Evolutionary conservation across 1,140 invertebrate genomes (phyloP).

Genomic region (Planococcus citri): DNA sequence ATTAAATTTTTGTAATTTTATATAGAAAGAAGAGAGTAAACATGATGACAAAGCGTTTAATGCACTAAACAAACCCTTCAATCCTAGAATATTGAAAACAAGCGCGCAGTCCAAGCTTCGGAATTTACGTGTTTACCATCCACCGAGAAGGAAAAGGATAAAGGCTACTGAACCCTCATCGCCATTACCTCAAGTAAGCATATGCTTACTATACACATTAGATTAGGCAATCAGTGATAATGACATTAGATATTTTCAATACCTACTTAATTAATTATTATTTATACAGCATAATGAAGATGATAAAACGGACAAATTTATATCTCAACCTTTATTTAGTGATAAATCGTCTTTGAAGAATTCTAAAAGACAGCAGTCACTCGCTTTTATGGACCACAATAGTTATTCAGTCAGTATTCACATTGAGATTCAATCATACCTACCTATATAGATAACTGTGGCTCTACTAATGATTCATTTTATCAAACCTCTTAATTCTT

Average conservation of each 20-base stretch:
- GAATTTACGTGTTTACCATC: slow-evolving; percentile 25
- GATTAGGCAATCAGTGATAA: too few relatives aligned
- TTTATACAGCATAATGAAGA: neutral
- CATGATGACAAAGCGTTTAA: neutral
- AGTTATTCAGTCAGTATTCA: neutral
- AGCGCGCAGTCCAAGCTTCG: slow-evolving; percentile 23
- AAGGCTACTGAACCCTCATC: neutral
- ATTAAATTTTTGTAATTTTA: too few relatives aligned
- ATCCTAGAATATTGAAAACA: slow-evolving; percentile 24
- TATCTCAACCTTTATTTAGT: neutral
- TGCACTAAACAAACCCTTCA: neutral
- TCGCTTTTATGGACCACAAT: neutral
- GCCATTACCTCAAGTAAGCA: neutral
- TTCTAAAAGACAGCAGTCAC: neutral
- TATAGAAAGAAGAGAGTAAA: neutral
- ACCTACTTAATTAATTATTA: too few relatives aligned
- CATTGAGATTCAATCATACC: too few relatives aligned
- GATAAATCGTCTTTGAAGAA: neutral
- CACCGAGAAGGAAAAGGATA: slow-evolving; percentile 22
- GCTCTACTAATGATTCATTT: too few relatives aligned
- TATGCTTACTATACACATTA: too few relatives aligned
- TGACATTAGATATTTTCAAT: too few relatives aligned
- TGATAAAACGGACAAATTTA: neutral
- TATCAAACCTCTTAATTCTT: too few relatives aligned
- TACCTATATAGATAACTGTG: too few relatives aligned